Percentiles rank a stretch among this genome's conserved stretches.
Conservation (phyloP, 2,888 invertebrate genomes). For the Cosmia trapezina region DNA sequence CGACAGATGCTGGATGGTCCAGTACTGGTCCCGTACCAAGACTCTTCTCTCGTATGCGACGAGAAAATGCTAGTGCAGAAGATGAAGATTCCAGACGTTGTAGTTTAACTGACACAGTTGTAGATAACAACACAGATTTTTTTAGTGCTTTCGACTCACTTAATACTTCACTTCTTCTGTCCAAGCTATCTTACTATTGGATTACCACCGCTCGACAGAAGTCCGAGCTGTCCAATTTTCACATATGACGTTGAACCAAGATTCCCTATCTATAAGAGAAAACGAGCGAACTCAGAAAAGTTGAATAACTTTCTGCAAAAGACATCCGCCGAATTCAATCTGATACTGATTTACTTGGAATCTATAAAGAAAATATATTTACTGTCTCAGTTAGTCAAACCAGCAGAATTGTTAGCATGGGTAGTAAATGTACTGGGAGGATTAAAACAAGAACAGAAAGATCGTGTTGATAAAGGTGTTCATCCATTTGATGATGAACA, state of each 20-base stretch:
- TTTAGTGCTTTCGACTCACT: too few species aligned
- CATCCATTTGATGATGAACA: slow-evolving; percentile 94
- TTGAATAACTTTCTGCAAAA: slow-evolving; percentile 84
- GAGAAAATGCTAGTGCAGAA: too few species aligned
- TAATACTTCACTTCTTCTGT: too few species aligned
- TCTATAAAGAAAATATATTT: slow-evolving; percentile 95
- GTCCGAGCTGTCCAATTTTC: slow-evolving; percentile 94
- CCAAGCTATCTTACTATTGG: too few species aligned
- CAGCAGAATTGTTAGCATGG: slow-evolving; percentile 93
- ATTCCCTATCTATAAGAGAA: slow-evolving; percentile 86
- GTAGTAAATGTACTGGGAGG: slow-evolving; percentile 94
- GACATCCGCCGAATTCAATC: slow-evolving; percentile 92
- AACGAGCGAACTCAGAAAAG: slow-evolving; percentile 93
- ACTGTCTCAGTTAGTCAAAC: slow-evolving; percentile 93
- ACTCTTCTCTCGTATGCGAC: too few species aligned
- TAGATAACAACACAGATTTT: too few species aligned
- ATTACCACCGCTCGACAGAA: slow-evolving; percentile 87
- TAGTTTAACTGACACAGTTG: too few species aligned
- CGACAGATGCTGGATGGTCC: too few species aligned
- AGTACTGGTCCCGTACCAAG: too few species aligned
- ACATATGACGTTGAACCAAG: slow-evolving; percentile 90
- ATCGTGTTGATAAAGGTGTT: slow-evolving; percentile 89
- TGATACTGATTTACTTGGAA: slow-evolving; percentile 94
- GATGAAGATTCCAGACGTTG: too few species aligned
- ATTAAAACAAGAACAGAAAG: slow-evolving; percentile 86